Percentiles rank a stretch among this genome's conserved stretches.
phyloP scores from a whole-genome alignment of 2,113 vertebrate genomes.

The Sakesphorus luctuosus region DNA sequence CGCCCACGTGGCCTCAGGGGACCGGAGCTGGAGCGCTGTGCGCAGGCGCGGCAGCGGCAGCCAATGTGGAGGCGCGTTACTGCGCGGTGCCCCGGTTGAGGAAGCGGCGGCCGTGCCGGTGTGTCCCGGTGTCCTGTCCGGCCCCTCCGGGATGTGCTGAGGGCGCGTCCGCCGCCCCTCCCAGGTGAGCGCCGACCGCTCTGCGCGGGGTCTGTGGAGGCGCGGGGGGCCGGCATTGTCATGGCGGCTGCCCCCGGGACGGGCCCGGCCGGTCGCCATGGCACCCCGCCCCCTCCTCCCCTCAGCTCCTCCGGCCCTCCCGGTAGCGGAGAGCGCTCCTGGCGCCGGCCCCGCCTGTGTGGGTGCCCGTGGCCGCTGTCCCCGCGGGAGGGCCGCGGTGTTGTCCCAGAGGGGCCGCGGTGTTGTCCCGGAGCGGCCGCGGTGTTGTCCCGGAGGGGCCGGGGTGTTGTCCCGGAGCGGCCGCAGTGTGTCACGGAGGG shows the following conservation, averaged over 20 bases:
- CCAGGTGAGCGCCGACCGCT: neutral
- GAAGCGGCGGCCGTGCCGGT: neutral
- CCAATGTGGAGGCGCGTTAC: neutral
- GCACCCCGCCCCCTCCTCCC: neutral
- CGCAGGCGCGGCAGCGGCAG: fast-evolving
- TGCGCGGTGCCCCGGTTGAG: neutral
- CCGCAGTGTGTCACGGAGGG: too few relatives aligned
- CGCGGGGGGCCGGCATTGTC: neutral
- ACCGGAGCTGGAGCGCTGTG: fast-evolving
- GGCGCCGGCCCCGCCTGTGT: too few relatives aligned
- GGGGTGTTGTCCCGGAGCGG: neutral
- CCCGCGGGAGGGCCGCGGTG: fast-evolving
- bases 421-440: too few relatives aligned
- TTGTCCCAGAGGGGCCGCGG: too few relatives aligned
- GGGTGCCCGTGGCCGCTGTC: neutral
- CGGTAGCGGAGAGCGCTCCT: fast-evolving
- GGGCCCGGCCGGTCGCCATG: neutral
- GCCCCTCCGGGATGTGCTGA: constrained; percentile 15
- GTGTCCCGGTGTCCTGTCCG: neutral
- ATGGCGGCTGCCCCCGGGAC: neutral
- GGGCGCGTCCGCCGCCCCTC: constrained; percentile 25
- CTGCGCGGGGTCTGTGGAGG: too few relatives aligned
- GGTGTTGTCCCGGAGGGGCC: too few relatives aligned
- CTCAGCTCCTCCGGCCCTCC: neutral
- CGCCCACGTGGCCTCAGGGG: neutral